These are phyloP conservation scores for Sialis lutaria DNA, from an alignment of 2,888 invertebrate genomes.

Conservation along the genomic window DNA sequence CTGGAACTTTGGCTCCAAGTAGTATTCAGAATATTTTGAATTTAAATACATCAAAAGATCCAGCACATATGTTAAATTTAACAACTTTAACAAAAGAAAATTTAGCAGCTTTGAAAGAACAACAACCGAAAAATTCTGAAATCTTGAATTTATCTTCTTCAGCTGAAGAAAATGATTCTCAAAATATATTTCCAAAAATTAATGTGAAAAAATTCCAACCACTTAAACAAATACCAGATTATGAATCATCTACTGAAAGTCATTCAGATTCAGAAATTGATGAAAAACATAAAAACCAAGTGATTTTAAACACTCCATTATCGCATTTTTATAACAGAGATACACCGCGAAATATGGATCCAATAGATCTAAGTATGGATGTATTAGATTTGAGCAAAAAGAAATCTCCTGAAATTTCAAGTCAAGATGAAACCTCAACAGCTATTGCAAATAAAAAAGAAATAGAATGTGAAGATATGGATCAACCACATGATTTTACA, in stretches of 20 bases:
- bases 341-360: slow-evolving; percentile 14
- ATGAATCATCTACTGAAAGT: slow-evolving; percentile 22
- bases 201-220: slow-evolving; percentile 41
- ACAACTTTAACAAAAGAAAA: slow-evolving; percentile 12
- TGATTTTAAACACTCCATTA: slow-evolving; percentile 12
- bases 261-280: slow-evolving; percentile 30
- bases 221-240: slow-evolving; percentile 36
- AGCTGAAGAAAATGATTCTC: slow-evolving; percentile 8
- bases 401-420: slow-evolving; percentile 17
- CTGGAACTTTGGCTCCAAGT: no score
- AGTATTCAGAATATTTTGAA: no score
- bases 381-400: slow-evolving; percentile 74
- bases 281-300: slow-evolving; percentile 13
- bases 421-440: no score
- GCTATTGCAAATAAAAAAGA: no score
- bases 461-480: neutral
- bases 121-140: slow-evolving; percentile 6
- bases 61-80: neutral
- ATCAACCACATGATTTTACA: slow-evolving; percentile 28
- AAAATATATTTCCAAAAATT: slow-evolving; percentile 17
- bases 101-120: slow-evolving; percentile 15
- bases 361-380: slow-evolving; percentile 60
- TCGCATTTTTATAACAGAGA: slow-evolving; percentile 11
- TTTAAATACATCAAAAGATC: no score
- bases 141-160: neutral